Evolutionary conservation across 2,113 vertebrate genomes (phyloP), one percentile per base, ranked within the genome.

Genomic region (Cepphus grylle): DNA sequence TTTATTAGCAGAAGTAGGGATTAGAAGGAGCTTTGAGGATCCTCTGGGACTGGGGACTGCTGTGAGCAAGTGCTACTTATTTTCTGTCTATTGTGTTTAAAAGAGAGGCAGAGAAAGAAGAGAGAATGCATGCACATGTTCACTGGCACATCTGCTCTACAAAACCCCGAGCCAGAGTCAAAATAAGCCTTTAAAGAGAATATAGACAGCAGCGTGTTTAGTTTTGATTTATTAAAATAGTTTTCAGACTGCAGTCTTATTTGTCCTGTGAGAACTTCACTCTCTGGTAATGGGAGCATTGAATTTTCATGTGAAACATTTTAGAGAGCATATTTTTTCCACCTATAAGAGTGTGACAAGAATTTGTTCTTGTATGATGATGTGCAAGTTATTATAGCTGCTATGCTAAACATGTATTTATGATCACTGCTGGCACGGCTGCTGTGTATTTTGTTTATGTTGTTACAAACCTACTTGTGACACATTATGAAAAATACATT

Each of bases 391-490:
- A 89, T 98, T 97, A 96, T 49, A 87, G 90, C 94, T 97, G 80
- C 95, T 95, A 52, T 97, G 90, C 87, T 95, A 90, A 97, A 91
- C 80, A 79, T 93, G 87, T 97, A 95, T 97, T 97, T 98, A 95
- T 97, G 97, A 98, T 96, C 86, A 96, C 69, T 88, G 74, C 70
- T 96, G 94, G 88, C 81, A 94, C 17, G 2, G 67, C 82, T 96
- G 94, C 69, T 93, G 82, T 71, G 74, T 26, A 66, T 90, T 96
- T 97, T 97, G 81, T 97, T 96, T 94, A 95, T 90, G 53, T 93
- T 94, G 47, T 94, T 96, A 86, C 85, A 95, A 93, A 93, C 58
- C 80, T 91, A 86, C 61, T 95, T 81, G 93, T 82, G 88, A 93
- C 90, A 97, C 53, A 56, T 82, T 95, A 96, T 96, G 94, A 96